Conservation (phyloP, 2,113 vertebrate genomes). For the Phyllopteryx taeniolatus region DNA sequence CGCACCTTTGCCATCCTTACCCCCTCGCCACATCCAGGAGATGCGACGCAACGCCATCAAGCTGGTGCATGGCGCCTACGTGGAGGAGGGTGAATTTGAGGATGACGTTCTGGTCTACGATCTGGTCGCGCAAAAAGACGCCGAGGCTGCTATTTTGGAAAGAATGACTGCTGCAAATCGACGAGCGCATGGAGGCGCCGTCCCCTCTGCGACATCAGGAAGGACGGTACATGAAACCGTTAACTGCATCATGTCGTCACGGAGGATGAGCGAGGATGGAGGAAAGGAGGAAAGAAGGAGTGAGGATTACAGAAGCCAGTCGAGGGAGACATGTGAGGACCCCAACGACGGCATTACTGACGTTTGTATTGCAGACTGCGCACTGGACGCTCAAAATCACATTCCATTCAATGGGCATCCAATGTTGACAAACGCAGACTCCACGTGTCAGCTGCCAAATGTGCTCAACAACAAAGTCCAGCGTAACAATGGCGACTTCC, state of each 20-base stretch:
- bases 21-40: constrained; percentile 88
- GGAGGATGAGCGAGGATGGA: constrained; percentile 48
- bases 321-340: constrained; percentile 20
- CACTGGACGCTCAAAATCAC: neutral
- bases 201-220: constrained; percentile 11
- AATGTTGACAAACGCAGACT: neutral
- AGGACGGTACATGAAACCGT: constrained; percentile 48
- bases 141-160: constrained; percentile 61
- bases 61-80: constrained; percentile 82
- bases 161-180: constrained; percentile 19
- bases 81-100: constrained; percentile 91
- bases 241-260: constrained; percentile 45
- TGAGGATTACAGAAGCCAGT: constrained; percentile 17
- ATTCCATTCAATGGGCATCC: constrained; percentile 21
- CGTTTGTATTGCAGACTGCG: neutral
- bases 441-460: neutral
- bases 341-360: neutral
- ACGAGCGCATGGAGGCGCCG: neutral
- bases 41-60: constrained; percentile 85
- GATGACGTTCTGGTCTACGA: constrained; percentile 90
- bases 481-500: constrained; percentile 72
- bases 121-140: constrained; percentile 84
- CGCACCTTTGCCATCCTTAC: constrained; percentile 68
- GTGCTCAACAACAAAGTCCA: neutral
- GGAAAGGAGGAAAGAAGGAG: constrained; percentile 36